These are phyloP conservation scores for Motacilla alba DNA, from an alignment of 2,113 vertebrate species.

Conservation along the genomic window DNA sequence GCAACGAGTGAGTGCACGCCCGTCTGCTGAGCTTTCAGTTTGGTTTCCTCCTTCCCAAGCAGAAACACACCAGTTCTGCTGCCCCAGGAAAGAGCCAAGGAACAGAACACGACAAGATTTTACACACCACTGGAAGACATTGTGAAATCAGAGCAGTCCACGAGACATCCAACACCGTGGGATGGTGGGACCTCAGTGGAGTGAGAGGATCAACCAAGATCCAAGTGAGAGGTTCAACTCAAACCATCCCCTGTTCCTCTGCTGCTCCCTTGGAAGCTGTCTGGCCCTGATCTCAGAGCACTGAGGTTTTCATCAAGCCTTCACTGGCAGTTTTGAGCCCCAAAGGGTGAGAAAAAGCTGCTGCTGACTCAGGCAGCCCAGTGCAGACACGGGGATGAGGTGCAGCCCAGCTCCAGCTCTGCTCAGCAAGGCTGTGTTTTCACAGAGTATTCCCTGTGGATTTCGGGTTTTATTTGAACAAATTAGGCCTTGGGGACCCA, in stretches of 20 bases:
- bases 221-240: not conserved
- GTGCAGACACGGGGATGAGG: fast-evolving
- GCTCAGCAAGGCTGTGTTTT: not conserved
- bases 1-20: not conserved
- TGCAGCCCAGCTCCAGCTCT: not conserved
- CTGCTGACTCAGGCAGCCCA: not conserved
- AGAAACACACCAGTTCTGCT: fast-evolving
- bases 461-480: constrained; percentile 33
- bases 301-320: not conserved
- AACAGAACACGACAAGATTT: not conserved
- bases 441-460: not conserved
- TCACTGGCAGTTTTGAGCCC: not conserved
- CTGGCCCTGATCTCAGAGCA: not conserved
- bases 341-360: not conserved
- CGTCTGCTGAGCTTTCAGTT: fast-evolving
- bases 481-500: constrained; percentile 42
- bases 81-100: not conserved
- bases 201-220: not conserved
- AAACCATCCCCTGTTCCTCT: not conserved
- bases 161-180: fast-evolving
- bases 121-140: not conserved
- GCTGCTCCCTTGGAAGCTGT: not conserved
- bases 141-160: not conserved
- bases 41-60: not conserved
- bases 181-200: fast-evolving